A percentile compares a stretch with the other conserved stretches of the same genome.
phyloP scores from a whole-genome alignment of 2,888 invertebrate species.

The Buathra laborator region DNA sequence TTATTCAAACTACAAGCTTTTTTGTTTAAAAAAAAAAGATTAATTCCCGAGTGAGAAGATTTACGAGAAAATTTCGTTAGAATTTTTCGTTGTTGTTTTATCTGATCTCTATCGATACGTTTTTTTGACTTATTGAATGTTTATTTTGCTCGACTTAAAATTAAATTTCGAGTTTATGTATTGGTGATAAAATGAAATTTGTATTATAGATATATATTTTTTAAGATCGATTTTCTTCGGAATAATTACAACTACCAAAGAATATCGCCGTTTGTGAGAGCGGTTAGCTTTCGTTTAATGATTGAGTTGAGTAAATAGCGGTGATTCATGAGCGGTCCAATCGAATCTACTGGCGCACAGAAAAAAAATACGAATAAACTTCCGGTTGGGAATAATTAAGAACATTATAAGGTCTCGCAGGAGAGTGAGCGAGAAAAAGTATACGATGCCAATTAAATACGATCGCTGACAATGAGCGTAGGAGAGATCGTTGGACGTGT shows the following conservation, averaged over 20 bases:
- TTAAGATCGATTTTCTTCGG: no score
- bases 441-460: conserved; percentile 61
- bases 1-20: background rate
- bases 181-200: background rate
- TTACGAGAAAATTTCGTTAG: background rate
- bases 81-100: background rate
- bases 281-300: background rate
- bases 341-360: background rate
- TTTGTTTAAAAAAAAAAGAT: no score
- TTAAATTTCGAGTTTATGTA: background rate
- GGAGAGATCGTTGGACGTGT: conserved; percentile 59
- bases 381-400: conserved; percentile 35
- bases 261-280: conserved; percentile 4
- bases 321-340: conserved; percentile 14
- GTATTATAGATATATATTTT: no score
- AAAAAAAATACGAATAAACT: conserved; percentile 33
- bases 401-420: conserved; percentile 27
- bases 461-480: conserved; percentile 62
- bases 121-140: background rate
- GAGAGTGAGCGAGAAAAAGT: conserved; percentile 47
- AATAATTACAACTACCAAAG: no score
- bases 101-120: background rate
- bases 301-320: conserved; percentile 32
- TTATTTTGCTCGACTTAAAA: background rate
- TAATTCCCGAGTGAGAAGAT: background rate